Conservation (phyloP, 2,888 invertebrate genomes). For the Synanthedon formicaeformis region DNA sequence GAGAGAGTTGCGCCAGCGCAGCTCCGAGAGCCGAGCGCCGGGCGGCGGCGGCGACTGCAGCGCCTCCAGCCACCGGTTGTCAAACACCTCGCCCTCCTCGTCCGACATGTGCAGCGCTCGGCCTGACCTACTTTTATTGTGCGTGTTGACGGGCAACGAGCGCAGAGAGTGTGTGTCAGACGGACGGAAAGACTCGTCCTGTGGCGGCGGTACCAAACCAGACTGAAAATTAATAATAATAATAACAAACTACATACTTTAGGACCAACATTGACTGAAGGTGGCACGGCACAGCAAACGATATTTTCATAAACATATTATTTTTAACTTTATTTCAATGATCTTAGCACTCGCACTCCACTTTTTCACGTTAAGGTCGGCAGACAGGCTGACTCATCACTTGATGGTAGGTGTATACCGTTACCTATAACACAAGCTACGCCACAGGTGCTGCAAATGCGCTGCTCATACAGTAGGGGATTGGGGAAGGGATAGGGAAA, state of each 20-base stretch:
- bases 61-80: conserved; percentile 81
- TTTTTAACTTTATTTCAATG: too few relatives aligned
- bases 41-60: conserved; percentile 66
- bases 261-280: too few relatives aligned
- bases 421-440: too few relatives aligned
- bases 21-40: conserved; percentile 70
- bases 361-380: too few relatives aligned
- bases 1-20: conserved; percentile 84
- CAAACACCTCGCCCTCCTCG: conserved; percentile 87
- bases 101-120: conserved; percentile 81
- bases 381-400: too few relatives aligned
- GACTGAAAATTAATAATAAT: conserved; percentile 27
- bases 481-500: neutral
- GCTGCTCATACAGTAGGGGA: too few relatives aligned
- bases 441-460: too few relatives aligned
- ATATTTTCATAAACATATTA: too few relatives aligned
- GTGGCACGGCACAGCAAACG: too few relatives aligned
- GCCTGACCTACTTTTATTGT: conserved; percentile 27
- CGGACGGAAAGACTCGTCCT: conserved; percentile 26
- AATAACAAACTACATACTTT: too few relatives aligned
- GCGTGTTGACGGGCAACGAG: conserved; percentile 33
- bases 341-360: too few relatives aligned
- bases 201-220: conserved; percentile 30
- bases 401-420: too few relatives aligned
- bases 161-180: conserved; percentile 51